phyloP scores from a whole-genome alignment of 2,797 vertebrate genomes.

The Cyclopterus lumpus region DNA sequence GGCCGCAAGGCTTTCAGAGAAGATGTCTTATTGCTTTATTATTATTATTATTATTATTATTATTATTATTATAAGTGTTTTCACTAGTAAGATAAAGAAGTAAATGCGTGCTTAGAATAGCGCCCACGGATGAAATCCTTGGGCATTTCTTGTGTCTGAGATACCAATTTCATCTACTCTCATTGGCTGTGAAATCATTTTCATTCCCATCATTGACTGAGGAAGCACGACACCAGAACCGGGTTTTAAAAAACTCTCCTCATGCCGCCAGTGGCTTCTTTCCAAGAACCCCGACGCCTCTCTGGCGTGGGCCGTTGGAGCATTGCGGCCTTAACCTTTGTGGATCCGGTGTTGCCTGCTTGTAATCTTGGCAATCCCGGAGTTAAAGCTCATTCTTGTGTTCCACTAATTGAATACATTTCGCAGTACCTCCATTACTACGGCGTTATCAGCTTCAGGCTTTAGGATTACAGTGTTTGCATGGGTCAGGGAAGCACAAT shows the following conservation, averaged over 20 bases:
- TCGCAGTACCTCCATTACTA: background rate
- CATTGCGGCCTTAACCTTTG: slow-evolving; percentile 13
- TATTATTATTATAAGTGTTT: background rate
- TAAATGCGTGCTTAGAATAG: background rate
- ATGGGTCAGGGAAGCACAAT: slow-evolving; percentile 20
- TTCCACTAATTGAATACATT: slow-evolving; percentile 11
- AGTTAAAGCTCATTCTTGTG: slow-evolving; percentile 4
- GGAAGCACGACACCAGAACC: background rate
- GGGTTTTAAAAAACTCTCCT: background rate
- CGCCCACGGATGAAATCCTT: background rate
- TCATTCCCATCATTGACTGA: background rate
- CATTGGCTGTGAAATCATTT: background rate
- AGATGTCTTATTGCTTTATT: background rate
- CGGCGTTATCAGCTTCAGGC: slow-evolving; percentile 37
- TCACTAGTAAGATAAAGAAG: background rate
- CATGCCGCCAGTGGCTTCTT: background rate
- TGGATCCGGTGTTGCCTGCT: background rate
- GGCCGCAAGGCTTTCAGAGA: background rate
- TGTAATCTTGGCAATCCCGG: slow-evolving; percentile 20
- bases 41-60: background rate
- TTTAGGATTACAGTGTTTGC: slow-evolving; percentile 18
- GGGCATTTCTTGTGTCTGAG: background rate
- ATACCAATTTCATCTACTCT: background rate
- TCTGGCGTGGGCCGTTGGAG: background rate
- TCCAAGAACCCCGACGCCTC: background rate